Base-by-base conservation (phyloP, 92 coral and sea anemone genomes). In the Plumapathes pennacea region DNA sequence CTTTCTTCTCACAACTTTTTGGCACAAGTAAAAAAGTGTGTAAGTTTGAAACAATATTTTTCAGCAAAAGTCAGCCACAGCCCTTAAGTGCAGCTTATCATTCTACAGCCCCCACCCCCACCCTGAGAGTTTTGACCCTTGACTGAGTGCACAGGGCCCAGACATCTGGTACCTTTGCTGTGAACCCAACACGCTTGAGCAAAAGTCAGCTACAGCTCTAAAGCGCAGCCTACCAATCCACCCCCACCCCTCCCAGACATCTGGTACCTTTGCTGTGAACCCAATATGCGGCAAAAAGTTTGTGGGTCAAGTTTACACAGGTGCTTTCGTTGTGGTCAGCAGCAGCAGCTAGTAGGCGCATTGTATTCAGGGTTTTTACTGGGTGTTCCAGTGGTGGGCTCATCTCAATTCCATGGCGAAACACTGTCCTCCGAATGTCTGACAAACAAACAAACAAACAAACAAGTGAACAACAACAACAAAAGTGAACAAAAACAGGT, bases 321-420 rank as follows among this genome's bases (percentile, higher is more conserved):
- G 78, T 62, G 14, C 73, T 56, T 17, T 85, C 53, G 29, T 76
- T 71, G 17, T 74, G 47, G 32, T 69, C 54, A 19, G 78, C 52
- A 1, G 98, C 96, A 0, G 98, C 98, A 72, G 98, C 98, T 32
- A 92, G 71, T 0, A 92, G 82, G 25, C 98, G 83, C 98, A 92
- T 92, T 56, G 96, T 77, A 27, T 69, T 74, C 20, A 92, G 72
- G 10, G 94, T 84, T 21, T 45, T 63, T 33, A 73, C 78, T 4
- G 98, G 96, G 43, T 80, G 96, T 26, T 80, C 90, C 23, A 86
- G 52, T 0, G 98, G 96, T 2, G 62, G 31, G 21, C 59, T 54
- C 13, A 68, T 72, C 46, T 68, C 62, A 28, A 83, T 57, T 4
- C 89, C 96, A 59, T 74, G 54, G 66, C 72, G 80, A 64, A 61